A percentile compares a stretch with the other conserved stretches of the same genome.
phyloP scores from a whole-genome alignment of 2,797 vertebrate species.

The Melanotaenia boesemani region DNA sequence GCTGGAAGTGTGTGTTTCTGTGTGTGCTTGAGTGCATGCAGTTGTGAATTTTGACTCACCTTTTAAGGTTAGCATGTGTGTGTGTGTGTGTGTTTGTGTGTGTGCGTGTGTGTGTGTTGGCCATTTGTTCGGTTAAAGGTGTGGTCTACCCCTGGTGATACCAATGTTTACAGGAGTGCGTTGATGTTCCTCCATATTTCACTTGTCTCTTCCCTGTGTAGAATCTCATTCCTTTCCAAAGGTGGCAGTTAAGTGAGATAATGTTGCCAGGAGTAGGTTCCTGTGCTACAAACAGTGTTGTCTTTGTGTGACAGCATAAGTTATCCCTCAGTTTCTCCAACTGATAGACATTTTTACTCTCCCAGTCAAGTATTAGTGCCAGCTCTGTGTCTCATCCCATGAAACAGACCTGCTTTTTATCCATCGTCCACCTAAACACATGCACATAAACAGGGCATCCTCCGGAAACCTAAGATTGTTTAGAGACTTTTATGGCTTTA shows the following conservation, averaged over 20 bases:
- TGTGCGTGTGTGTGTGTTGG: constrained; percentile 7
- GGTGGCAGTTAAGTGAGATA: constrained; percentile 63
- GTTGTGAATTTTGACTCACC: constrained; percentile 51
- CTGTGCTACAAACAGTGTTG: constrained; percentile 67
- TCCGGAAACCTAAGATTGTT: constrained; percentile 42
- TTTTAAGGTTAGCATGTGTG: constrained; percentile 53
- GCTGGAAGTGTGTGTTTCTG: constrained; percentile 42
- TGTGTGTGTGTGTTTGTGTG: constrained; percentile 7
- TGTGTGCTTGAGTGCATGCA: constrained; percentile 34
- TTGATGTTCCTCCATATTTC: constrained; percentile 28
- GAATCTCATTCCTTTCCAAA: constrained; percentile 53
- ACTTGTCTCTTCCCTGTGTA: constrained; percentile 10
- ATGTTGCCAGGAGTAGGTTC: constrained; percentile 60
- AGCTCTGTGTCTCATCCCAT: constrained; percentile 53
- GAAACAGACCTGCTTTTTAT: constrained; percentile 44
- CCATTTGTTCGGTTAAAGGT: constrained; percentile 54
- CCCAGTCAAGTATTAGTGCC: constrained; percentile 40
- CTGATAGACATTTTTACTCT: constrained; percentile 50
- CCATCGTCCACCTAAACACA: constrained; percentile 9
- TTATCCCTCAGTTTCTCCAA: constrained; percentile 49
- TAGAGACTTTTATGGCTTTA: constrained; percentile 40
- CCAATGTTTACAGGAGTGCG: constrained; percentile 35
- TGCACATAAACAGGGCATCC: constrained; percentile 2
- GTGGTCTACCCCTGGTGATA: constrained; percentile 42
- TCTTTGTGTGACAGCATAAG: constrained; percentile 64